Base-by-base conservation (phyloP, 2,113 vertebrate genomes). In the Albula goreensis region DNA sequence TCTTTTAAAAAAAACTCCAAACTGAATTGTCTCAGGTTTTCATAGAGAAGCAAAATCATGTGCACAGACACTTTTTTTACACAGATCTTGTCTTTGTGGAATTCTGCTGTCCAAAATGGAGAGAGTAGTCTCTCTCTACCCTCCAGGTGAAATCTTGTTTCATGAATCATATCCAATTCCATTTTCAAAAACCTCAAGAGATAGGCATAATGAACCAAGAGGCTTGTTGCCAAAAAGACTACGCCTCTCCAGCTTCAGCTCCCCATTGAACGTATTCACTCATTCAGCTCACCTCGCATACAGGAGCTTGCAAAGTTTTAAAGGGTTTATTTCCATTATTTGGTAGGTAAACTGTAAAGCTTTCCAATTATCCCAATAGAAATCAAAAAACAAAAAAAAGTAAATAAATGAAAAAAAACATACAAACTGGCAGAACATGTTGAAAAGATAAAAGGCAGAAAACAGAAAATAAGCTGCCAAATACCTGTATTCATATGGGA, bases 151-250 rank as follows among this genome's bases (percentile, higher is more conserved):
- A 22, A 48, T 84, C 50, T 77, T 78, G 41, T 85, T 53, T 85
- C n/a, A 10, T 85, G 83, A 85, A 22, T 85, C 66, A 85, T 78
- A 22, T 85, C 22, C 19, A 56, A 12, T 78, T 85, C 74, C 50
- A 78, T 51, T n/a, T 52, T 11, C 5, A 50, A 85, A 53, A 57
- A 78, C 50, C 17, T 50, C 5, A 77, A 50, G 49, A 51, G 52
- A 85, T 66, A 22, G 53, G 52, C 50, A 80, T 50, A 79, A 25
- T 25, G 53, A 60, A 80, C 63, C 41, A 60, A 80, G 52, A 25
- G 50, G 78, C 51, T 49, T 5, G 51, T 49, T 80, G 77, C 84
- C 84, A 85, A 63, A 80, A 56, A 4, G 78, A 19, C 52, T 53
- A 79, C 77, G 19, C 84, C 84, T 78, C 25, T 74, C 4, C 2